A percentile compares a stretch with the other conserved stretches of the same genome.
Evolutionary conservation across 2,888 invertebrate species (phyloP).

Genomic region (Tachina lurida): DNA sequence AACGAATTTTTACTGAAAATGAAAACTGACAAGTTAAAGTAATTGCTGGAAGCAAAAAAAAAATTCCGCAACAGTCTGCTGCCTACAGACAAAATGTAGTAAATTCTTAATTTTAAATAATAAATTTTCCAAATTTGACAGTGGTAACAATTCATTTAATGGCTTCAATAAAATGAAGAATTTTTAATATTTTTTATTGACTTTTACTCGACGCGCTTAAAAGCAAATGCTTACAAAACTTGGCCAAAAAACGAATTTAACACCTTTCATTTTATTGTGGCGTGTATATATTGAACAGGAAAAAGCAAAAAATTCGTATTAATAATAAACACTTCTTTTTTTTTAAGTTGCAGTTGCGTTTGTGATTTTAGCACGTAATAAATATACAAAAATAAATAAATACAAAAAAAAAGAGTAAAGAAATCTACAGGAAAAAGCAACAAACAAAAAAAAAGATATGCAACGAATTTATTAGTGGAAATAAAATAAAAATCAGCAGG

Average conservation of each 20-base stretch:
- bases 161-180: conserved; percentile 42
- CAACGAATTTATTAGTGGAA: conserved; percentile 56
- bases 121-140: conserved; percentile 42
- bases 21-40: not conserved
- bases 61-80: not conserved
- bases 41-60: conserved; percentile 22
- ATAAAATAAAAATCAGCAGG: conserved; percentile 68
- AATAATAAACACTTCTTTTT: conserved; percentile 53
- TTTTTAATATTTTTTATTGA: conserved; percentile 18
- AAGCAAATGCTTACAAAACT: conserved; percentile 44
- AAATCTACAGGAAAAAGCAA: not conserved
- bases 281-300: conserved; percentile 57
- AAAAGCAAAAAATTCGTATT: conserved; percentile 55
- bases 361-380: conserved; percentile 70
- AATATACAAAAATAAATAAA: conserved; percentile 51
- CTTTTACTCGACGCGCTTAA: conserved; percentile 31
- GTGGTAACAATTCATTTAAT: conserved; percentile 30
- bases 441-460: conserved; percentile 7
- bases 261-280: conserved; percentile 66
- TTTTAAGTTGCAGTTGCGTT: conserved; percentile 42
- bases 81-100: not conserved
- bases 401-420: conserved; percentile 1
- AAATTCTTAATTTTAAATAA: conserved; percentile 40
- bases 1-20: conserved; percentile 15
- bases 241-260: conserved; percentile 60